Evolutionary conservation across 2,113 vertebrate species (phyloP).

Genomic region (Rhombomys opimus): DNA sequence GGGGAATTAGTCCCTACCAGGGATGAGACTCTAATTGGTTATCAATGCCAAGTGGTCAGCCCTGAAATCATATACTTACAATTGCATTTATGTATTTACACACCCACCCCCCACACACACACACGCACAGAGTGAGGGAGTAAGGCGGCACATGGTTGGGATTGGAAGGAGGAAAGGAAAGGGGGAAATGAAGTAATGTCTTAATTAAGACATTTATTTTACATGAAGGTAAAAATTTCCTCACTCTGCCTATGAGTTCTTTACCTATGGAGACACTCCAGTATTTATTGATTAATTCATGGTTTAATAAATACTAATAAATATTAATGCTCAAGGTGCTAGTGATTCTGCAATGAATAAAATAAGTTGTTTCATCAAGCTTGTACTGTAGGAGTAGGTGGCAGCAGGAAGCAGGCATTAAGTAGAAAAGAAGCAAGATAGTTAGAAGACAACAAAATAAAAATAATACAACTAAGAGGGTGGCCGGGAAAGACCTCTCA

Average conservation of each 20-base stretch:
- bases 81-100: background rate
- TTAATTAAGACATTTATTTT: background rate
- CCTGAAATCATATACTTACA: background rate
- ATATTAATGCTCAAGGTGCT: background rate
- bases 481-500: background rate
- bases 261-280: background rate
- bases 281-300: conserved; percentile 36
- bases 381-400: background rate
- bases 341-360: background rate
- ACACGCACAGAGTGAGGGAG: background rate
- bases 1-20: background rate
- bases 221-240: background rate
- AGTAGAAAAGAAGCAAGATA: background rate
- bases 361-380: background rate
- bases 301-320: background rate
- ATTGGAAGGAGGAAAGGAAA: background rate
- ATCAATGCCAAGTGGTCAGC: background rate
- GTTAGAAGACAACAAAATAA: background rate
- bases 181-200: background rate
- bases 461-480: background rate
- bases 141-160: background rate
- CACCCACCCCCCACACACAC: background rate
- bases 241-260: background rate
- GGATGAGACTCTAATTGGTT: background rate
- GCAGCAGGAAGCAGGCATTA: conserved; percentile 2